Percentiles rank a stretch among this genome's conserved stretches.
These are phyloP conservation scores for Digitonthophagus gazella DNA, from an alignment of 2,888 invertebrate genomes.

Conservation along the genomic window DNA sequence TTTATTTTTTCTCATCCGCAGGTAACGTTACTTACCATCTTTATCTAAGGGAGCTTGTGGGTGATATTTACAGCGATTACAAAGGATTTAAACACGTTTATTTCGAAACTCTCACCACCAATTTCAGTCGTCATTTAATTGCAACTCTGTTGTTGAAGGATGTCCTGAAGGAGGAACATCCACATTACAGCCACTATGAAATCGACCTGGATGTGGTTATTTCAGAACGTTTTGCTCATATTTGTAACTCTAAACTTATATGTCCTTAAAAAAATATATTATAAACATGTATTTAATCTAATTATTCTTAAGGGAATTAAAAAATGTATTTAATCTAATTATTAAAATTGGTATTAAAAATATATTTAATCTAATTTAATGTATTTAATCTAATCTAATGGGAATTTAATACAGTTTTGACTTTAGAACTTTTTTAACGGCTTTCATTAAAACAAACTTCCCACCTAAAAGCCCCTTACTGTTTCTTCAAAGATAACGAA, in stretches of 20 bases:
- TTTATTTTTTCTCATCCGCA: too few relatives aligned
- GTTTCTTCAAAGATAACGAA: too few relatives aligned
- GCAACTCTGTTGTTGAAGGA: not conserved
- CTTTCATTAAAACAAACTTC: too few relatives aligned
- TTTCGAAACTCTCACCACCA: not conserved
- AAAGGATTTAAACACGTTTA: not conserved
- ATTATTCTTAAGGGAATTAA: too few relatives aligned
- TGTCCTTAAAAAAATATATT: not conserved
- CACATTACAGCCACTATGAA: not conserved
- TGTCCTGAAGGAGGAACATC: not conserved
- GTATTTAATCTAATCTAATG: too few relatives aligned
- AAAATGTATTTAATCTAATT: too few relatives aligned
- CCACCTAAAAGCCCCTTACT: too few relatives aligned
- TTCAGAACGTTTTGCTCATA: not conserved
- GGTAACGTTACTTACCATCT: not conserved
- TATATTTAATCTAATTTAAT: too few relatives aligned
- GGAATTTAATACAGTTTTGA: too few relatives aligned
- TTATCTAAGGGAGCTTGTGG: not conserved
- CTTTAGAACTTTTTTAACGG: too few relatives aligned
- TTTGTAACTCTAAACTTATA: not conserved
- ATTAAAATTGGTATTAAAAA: too few relatives aligned
- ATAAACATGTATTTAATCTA: too few relatives aligned
- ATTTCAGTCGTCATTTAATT: not conserved
- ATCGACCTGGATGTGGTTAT: not conserved
- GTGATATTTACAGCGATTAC: not conserved